Evolutionary conservation across 2,113 vertebrate genomes (phyloP), one percentile per base, ranked within the genome.

Genomic region (Ailurus styani): DNA sequence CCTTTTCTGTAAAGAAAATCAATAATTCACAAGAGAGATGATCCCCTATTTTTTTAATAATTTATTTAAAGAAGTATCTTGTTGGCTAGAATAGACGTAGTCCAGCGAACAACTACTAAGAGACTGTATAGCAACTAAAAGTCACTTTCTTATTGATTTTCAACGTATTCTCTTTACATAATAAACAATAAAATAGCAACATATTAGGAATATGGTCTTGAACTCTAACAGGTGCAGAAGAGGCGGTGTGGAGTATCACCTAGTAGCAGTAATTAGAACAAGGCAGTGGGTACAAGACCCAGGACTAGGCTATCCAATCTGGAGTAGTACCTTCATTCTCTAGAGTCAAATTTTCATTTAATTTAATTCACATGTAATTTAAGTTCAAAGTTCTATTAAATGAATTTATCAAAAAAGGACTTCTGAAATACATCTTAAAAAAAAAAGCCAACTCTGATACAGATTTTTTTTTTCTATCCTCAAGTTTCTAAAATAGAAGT

Each of bases 1-100:
- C 99, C 0, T 98, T 91, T 3, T 98, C 99, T 98, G 57, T 83
- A 83, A 78, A 93, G 3, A 68, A 55, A 86, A 92, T 47, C 88
- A 95, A 90, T 72, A 95, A 98, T 90, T 97, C 64, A 60, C 84
- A 40, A 96, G 93, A 82, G 6, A 21, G 11, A 83, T 14, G 25
- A 62, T 52, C 70, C 83, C 23, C 40, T 55, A 27, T 13, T 84
- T 90, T 87, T 79, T 47, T 55, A 7, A 75, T 83, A 62, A 34
- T 14, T 55, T 82, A 57, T 37, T 68, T 78, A 95, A 37, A 64
- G 68, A 54, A 47, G 3, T 37, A 77, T 15, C 54, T 79, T 70
- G 54, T 90, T 86, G 79, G 72, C 21, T 50, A 72, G 37, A 64
- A 66, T 15, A 86, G 73, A 90, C 54, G 50, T 14, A 8, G 47